A percentile compares a stretch with the other conserved stretches of the same genome.
These are phyloP conservation scores for Zeuzera pyrina DNA, from an alignment of 2,888 invertebrate species.

Conservation along the genomic window DNA sequence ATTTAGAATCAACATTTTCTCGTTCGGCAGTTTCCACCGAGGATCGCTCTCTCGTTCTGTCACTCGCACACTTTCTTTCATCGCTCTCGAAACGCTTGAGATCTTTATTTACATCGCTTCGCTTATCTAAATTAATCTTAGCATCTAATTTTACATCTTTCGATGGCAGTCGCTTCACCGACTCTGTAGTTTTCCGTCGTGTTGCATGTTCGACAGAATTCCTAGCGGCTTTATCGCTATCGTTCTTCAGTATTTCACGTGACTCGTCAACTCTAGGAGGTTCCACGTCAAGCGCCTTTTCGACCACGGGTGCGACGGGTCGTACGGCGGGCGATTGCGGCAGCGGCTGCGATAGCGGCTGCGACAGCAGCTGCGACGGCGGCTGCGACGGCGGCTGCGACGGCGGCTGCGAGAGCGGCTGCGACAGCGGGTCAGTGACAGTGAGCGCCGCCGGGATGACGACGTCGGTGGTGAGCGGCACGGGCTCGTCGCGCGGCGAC, in stretches of 20 bases:
- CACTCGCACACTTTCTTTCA: constrained; percentile 21
- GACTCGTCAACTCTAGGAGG: neutral
- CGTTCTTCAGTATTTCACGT: neutral
- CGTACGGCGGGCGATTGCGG: too few species aligned
- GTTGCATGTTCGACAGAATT: too few species aligned
- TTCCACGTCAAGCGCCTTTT: neutral
- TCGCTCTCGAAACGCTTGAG: constrained; percentile 24
- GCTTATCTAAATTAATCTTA: constrained; percentile 24
- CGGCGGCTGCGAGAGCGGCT: neutral
- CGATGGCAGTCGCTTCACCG: neutral
- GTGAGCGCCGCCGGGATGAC: constrained; percentile 27
- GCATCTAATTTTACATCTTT: constrained; percentile 13
- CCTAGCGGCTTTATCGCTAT: neutral
- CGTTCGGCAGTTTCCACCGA: constrained; percentile 26
- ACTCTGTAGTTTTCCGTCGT: neutral
- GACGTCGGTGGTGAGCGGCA: constrained; percentile 25
- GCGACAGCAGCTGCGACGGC: too few species aligned
- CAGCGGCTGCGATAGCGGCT: too few species aligned
- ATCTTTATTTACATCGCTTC: constrained; percentile 21
- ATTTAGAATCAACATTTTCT: constrained; percentile 23
- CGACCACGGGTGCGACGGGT: neutral
- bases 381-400: neutral
- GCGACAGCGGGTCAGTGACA: neutral
- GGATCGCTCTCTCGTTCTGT: too few species aligned
- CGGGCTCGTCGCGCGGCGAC: constrained; percentile 18